These are phyloP conservation scores for Sebastes cheni DNA, from an alignment of 2,797 vertebrate species.

Conservation along the genomic window DNA sequence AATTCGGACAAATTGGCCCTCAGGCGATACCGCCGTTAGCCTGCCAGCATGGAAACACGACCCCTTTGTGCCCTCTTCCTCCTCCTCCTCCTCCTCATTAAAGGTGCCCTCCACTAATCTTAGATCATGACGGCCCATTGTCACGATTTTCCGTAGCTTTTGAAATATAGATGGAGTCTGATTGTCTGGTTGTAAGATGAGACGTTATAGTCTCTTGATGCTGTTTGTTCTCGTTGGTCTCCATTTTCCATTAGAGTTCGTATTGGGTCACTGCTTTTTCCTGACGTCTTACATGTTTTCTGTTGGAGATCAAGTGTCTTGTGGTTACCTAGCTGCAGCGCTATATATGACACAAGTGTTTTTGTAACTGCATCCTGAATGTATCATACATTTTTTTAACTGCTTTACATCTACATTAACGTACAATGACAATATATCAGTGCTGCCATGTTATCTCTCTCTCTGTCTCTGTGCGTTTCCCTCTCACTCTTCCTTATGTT, in stretches of 20 bases:
- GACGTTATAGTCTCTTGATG: slow-evolving; percentile 50
- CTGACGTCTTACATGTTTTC: slow-evolving; percentile 50
- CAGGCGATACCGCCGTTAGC: slow-evolving; percentile 27
- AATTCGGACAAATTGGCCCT: slow-evolving; percentile 55
- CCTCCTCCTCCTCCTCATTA: slow-evolving; percentile 55
- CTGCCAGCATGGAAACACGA: slow-evolving; percentile 43
- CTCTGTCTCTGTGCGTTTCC: not conserved
- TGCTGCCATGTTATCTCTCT: slow-evolving; percentile 21
- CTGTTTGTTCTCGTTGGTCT: slow-evolving; percentile 64
- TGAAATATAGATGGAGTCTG: slow-evolving; percentile 80
- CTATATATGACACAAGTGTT: slow-evolving; percentile 24
- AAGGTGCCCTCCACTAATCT: slow-evolving; percentile 68
- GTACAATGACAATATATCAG: not conserved
- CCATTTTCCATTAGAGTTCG: slow-evolving; percentile 57
- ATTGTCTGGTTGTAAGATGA: slow-evolving; percentile 77
- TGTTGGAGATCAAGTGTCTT: slow-evolving; percentile 58
- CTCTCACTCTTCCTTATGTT: slow-evolving; percentile 39
- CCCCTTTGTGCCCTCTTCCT: slow-evolving; percentile 43
- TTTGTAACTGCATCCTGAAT: slow-evolving; percentile 19
- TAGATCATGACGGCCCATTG: slow-evolving; percentile 68
- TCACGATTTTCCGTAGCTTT: slow-evolving; percentile 72
- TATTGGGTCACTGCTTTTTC: slow-evolving; percentile 50
- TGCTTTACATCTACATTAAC: not conserved
- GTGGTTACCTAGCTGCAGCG: slow-evolving; percentile 20
- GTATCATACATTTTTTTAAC: too few relatives aligned